A percentile compares a stretch with the other conserved stretches of the same genome.
phyloP scores from a whole-genome alignment of 2,113 vertebrate species.

The Dicerorhinus sumatrensis region DNA sequence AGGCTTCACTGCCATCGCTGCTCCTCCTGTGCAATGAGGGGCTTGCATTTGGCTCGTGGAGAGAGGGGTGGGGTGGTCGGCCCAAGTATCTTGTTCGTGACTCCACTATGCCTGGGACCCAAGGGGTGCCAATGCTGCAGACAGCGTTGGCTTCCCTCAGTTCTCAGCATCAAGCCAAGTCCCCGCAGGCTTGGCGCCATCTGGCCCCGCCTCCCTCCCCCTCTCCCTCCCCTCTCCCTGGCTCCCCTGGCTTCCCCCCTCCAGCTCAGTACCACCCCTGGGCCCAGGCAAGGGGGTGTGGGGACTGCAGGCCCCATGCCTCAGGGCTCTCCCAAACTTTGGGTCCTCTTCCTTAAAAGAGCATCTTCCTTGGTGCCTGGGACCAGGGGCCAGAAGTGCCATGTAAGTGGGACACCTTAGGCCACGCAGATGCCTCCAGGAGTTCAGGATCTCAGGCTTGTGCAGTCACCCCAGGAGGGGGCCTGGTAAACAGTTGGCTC shows the following conservation, averaged over 20 bases:
- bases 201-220: not conserved
- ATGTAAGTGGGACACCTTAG: no score
- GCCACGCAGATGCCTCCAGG: not conserved
- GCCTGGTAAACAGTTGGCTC: not conserved
- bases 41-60: not conserved
- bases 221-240: not conserved
- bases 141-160: not conserved
- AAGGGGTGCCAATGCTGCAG: not conserved
- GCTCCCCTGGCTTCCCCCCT: not conserved
- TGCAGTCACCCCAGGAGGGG: not conserved
- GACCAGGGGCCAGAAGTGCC: not conserved
- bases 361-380: not conserved
- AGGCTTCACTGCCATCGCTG: not conserved
- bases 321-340: not conserved
- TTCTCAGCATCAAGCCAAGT: not conserved
- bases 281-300: not conserved
- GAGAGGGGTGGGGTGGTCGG: not conserved
- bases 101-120: not conserved
- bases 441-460: not conserved
- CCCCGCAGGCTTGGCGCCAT: not conserved
- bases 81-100: not conserved
- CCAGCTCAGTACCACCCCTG: not conserved
- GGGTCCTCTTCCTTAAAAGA: not conserved
- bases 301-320: no score
- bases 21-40: not conserved